These are phyloP conservation scores for Papilio aristodemus DNA, from an alignment of 1,140 invertebrate species.

Conservation along the genomic window DNA sequence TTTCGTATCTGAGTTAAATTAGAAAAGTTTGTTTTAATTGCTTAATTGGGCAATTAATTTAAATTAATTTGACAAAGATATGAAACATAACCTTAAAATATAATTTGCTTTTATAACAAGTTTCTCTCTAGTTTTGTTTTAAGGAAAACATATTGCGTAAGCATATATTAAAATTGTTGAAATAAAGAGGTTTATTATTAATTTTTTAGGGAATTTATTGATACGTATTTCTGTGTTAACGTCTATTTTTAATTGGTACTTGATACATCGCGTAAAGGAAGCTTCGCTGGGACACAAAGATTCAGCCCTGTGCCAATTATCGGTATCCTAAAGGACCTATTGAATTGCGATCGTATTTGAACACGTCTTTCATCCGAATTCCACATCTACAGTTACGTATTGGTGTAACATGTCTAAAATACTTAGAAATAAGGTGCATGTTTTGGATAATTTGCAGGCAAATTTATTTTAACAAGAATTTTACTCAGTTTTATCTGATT, in stretches of 20 bases:
- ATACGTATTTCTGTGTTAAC: not conserved
- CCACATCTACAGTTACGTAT: not conserved
- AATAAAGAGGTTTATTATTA: not conserved
- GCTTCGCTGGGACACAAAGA: not conserved
- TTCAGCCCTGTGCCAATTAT: not conserved
- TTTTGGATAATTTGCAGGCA: not conserved
- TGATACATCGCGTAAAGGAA: not conserved
- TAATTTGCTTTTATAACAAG: too few species aligned
- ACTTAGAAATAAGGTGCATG: not conserved
- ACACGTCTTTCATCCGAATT: not conserved
- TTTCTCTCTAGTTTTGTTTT: too few species aligned
- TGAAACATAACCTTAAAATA: too few species aligned
- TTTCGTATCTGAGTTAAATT: too few species aligned
- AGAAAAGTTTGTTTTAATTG: too few species aligned
- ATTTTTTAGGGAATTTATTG: not conserved
- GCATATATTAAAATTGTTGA: not conserved
- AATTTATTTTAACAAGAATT: not conserved
- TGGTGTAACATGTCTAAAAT: not conserved
- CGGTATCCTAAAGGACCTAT: not conserved
- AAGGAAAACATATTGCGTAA: too few species aligned
- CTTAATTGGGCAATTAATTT: too few species aligned
- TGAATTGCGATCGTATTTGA: not conserved
- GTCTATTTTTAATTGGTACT: slow-evolving; percentile 4
- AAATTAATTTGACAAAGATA: too few species aligned
- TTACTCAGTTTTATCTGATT: not conserved